Base-by-base conservation (phyloP, 2,888 invertebrate species). In the Phaonia tiefii region DNA sequence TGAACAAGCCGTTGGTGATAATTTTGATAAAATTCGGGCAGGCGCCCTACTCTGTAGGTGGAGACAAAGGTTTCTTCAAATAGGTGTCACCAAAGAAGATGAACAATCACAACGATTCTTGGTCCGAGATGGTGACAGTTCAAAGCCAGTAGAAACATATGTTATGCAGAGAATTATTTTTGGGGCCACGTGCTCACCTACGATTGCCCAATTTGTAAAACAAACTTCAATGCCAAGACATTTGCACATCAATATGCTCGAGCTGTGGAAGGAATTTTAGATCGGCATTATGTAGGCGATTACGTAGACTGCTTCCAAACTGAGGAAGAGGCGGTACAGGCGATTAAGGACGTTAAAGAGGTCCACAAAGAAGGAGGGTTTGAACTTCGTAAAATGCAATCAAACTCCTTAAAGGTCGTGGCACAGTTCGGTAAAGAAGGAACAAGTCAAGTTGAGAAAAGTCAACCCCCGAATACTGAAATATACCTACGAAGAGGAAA, bases 161-260 rank as follows among this genome's bases (percentile, higher is more conserved):
- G 72, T 75, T 0, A 84, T 84, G 80, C 71, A 72, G 44, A 31
- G 73, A 25, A 49, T 82, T 25, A 79, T 74, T 10, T 80, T 82
- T 66, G 80, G 80, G 11, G 82, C 78, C 10, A 75, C 60, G 0
- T 83, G 74, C 39, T 82, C 79, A 8, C 75, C 79, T 13, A 75
- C 72, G 0, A 80, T 74, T 0, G 83, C 78, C 0, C 71, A 85
- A 56, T 85, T 81, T 69, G 77, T 86, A 0, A 86, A 86, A n/a
- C n/a, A 73, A 85, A 86, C 60, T 17, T n/a, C 4, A 87, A 88
- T 26, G 87, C 87, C 0, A n/a, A 20, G 13, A 7, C 7, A n/a
- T 66, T 60, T 20, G 13, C 13, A 0, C 25, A 20, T 4, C 17
- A 73, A 56, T 69, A 37, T 15, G 73, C 76, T 8, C 65, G 73